Evolutionary conservation across 2,888 invertebrate genomes (phyloP).

Genomic region (Pristionchus entomophagus): DNA sequence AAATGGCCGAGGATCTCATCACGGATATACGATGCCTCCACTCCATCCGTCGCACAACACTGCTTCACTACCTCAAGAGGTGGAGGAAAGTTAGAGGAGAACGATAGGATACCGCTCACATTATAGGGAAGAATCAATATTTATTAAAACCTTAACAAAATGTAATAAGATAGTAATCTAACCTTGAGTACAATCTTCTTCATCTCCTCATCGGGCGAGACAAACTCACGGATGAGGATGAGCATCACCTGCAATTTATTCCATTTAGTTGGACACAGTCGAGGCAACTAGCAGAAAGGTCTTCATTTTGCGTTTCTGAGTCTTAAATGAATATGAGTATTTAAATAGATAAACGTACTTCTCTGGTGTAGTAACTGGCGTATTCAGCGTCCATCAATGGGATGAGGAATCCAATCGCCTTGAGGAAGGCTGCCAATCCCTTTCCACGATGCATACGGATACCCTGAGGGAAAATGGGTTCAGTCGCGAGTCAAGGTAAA

Average conservation of each 20-base stretch:
- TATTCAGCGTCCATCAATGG: conserved; percentile 89
- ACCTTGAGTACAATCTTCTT: conserved; percentile 99
- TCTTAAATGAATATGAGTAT: too few relatives aligned
- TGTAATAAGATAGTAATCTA: conserved; percentile 1
- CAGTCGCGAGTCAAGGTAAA: not conserved
- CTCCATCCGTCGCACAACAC: conserved; percentile 99
- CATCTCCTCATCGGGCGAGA: conserved; percentile 99
- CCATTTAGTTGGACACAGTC: too few relatives aligned
- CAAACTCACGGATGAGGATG: conserved; percentile 98
- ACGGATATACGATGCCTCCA: conserved; percentile 98
- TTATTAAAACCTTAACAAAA: not conserved
- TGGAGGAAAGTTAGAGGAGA: conserved; percentile 45
- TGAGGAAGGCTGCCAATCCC: conserved; percentile 98
- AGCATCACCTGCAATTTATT: conserved; percentile 89
- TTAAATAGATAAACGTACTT: conserved; percentile 28
- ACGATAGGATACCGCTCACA: not conserved
- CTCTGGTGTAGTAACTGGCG: conserved; percentile 47
- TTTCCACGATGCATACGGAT: conserved; percentile 88
- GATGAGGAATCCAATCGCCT: conserved; percentile 98
- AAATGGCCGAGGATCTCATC: conserved; percentile 86
- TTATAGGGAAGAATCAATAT: not conserved
- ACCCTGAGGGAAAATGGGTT: conserved; percentile 77
- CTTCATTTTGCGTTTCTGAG: too few relatives aligned
- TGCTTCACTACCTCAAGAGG: conserved; percentile 93
- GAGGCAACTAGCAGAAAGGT: too few relatives aligned